Base-by-base conservation (phyloP, 1,140 invertebrate species). In the Camponotus floridanus region DNA sequence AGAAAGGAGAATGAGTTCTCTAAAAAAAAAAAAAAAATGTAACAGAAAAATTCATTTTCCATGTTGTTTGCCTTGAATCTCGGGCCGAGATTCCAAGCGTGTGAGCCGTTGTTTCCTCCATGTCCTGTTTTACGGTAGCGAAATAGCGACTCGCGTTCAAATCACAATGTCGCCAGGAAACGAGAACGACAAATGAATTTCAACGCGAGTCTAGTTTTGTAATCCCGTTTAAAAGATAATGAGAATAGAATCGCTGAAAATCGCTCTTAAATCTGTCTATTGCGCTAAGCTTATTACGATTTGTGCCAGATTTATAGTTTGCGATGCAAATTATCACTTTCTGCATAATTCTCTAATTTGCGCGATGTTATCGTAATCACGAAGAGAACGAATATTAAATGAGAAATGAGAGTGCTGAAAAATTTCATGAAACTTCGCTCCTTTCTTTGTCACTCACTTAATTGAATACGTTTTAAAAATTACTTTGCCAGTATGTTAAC, bases 221-320 rank as follows among this genome's bases (percentile, higher is more conserved):
- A 83, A 74, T 83, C 79, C 55, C 18, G 31, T 83, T 81, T 81
- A 81, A 81, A 59, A 61, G 67, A 42, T 83, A 83, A 83, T 83
- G 79, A 83, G 55, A 73, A 61, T 59, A 36, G 39, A 42, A 83
- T 73, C 36, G 48, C 78, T 70, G 48, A 83, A 81, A 73, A 74
- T 73, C 31, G 26, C 39, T 55, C 26, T 26, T 74, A 83, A 83
- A 83, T 83, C 55, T 59, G n/a, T 73, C 68, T 33, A 42, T 39
- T 33, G 51, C 26, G 51, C n/a, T 74, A 74, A 74, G 57, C 55
- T 83, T 36, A 55, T 83, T 83, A 74, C 31, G 42, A 73, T 51
- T 48, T 61, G n/a, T 33, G 11, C 11, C 26, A 61, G 13, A 9
- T 3, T 81, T 81, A 6, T 36, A 65, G 42, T 3, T 61, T 45